These are phyloP conservation scores for Microctonus brassicae DNA, from an alignment of 2,888 invertebrate genomes.

Conservation along the genomic window DNA sequence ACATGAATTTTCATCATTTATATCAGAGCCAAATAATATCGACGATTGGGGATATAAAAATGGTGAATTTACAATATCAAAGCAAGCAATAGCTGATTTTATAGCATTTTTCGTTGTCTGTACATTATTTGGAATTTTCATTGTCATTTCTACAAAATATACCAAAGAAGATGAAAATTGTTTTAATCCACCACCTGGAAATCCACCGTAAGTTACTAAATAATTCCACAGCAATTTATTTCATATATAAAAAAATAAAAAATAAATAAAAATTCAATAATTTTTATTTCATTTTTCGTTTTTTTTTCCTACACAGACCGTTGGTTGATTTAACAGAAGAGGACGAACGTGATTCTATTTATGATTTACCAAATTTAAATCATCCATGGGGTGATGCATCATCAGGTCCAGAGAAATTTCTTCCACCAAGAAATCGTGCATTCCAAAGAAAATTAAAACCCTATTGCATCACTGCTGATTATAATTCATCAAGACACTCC, in stretches of 20 bases:
- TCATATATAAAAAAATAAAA: not conserved
- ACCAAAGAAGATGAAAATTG: slow-evolving; percentile 37
- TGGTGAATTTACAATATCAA: slow-evolving; percentile 35
- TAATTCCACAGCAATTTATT: not conserved
- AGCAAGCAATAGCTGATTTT: slow-evolving; percentile 48
- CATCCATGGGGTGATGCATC: slow-evolving; percentile 40
- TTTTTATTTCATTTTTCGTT: not conserved
- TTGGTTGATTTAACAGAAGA: slow-evolving; percentile 21
- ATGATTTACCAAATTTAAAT: slow-evolving; percentile 4
- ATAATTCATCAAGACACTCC: slow-evolving; percentile 2
- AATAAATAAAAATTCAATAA: not conserved
- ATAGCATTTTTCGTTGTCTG: slow-evolving; percentile 50
- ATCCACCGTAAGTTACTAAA: not conserved
- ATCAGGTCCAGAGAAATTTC: slow-evolving; percentile 10
- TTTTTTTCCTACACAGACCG: not conserved
- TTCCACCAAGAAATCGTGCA: not conserved
- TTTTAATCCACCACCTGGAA: slow-evolving; percentile 16
- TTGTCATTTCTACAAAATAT: slow-evolving; percentile 49
- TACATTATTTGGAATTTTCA: slow-evolving; percentile 47
- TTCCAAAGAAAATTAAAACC: not conserved
- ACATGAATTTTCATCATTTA: slow-evolving; percentile 37
- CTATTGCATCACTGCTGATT: not conserved
- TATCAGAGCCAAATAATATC: slow-evolving; percentile 35
- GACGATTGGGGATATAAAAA: slow-evolving; percentile 30
- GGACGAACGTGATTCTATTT: slow-evolving; percentile 2